Evolutionary conservation across 2,797 vertebrate species (phyloP), one percentile per base, ranked within the genome.

Genomic region (Manis javanica): DNA sequence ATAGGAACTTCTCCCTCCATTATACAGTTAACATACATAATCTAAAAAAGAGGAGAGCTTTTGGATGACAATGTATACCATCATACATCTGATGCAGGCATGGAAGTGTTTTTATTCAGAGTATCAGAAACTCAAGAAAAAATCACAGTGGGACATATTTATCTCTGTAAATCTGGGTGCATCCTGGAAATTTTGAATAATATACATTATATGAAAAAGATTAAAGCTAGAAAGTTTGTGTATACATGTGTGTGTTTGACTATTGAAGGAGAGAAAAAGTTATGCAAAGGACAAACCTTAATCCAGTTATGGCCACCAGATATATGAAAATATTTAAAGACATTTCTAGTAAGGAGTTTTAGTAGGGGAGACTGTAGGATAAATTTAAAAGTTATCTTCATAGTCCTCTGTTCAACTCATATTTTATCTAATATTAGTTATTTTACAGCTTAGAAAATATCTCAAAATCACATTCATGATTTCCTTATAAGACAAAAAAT

Each of bases 1-100:
- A 95, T 87, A 97, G 87, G 96, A 97, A 97, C 74, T 87, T 97
- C 61, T 94, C 92, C 95, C 90, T 88, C 81, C 24, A 87, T 46
- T 64, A 57, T 74, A 37, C 63, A 14, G 53, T 91, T 95, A 78
- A 78, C 18, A 61, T 31, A 24, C 4, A 49, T 53, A 82, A 82
- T 51, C 24, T 31, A 51, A 31, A 51, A 74, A 72, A 51, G 29
- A 68, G 11, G 21, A 64, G 18, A 72, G 23, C 31, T 49, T 39
- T 77, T 57, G 6, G 23, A 57, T 92, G 46, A 59, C 64, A 90
- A 57, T 75, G 14, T 12, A 23, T 9, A 55, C 24, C 3, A 87
- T 57, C 37, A 69, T 14, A 46, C 16, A 39, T 46, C 61, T 59
- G 49, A 42, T 24, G 5, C 26, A 42, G 49, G 87, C 9, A 34